Evolutionary conservation across 2,113 vertebrate species (phyloP).

Genomic region (Sinocyclocheilus anshuiensis): DNA sequence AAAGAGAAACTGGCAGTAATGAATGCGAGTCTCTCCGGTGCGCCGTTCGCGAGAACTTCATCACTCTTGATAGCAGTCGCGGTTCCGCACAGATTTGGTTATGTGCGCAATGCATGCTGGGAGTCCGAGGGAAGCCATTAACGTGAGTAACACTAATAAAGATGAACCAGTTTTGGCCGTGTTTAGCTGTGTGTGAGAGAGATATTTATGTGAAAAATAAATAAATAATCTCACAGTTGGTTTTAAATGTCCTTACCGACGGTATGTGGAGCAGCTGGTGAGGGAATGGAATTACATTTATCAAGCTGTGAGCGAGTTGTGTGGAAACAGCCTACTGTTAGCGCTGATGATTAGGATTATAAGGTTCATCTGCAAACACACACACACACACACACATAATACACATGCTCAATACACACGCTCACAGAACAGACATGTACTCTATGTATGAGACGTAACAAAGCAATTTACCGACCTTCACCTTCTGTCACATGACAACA

Average conservation of each 20-base stretch:
- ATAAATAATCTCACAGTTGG: slow-evolving; percentile 25
- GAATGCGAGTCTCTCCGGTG: slow-evolving; percentile 68
- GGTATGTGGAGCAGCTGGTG: slow-evolving; percentile 48
- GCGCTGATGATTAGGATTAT: slow-evolving; percentile 36
- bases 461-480: too few relatives aligned
- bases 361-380: slow-evolving; percentile 23
- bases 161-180: slow-evolving; percentile 36
- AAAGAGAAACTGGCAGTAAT: slow-evolving; percentile 68
- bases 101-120: slow-evolving; percentile 48
- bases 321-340: slow-evolving; percentile 40
- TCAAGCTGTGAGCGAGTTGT: slow-evolving; percentile 40
- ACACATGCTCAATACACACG: too few relatives aligned
- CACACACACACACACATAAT: not conserved
- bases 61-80: slow-evolving; percentile 61
- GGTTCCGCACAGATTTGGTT: slow-evolving; percentile 54
- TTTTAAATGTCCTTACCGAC: slow-evolving; percentile 19
- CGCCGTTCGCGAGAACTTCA: slow-evolving; percentile 52
- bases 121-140: slow-evolving; percentile 35
- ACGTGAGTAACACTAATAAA: slow-evolving; percentile 42
- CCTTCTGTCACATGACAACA: too few relatives aligned
- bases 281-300: slow-evolving; percentile 31
- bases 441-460: not conserved
- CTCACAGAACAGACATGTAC: not conserved
- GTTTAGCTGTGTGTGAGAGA: slow-evolving; percentile 19
- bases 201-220: slow-evolving; percentile 21